Base-by-base conservation (phyloP, 2,797 vertebrate species). In the Trachurus trachurus region DNA sequence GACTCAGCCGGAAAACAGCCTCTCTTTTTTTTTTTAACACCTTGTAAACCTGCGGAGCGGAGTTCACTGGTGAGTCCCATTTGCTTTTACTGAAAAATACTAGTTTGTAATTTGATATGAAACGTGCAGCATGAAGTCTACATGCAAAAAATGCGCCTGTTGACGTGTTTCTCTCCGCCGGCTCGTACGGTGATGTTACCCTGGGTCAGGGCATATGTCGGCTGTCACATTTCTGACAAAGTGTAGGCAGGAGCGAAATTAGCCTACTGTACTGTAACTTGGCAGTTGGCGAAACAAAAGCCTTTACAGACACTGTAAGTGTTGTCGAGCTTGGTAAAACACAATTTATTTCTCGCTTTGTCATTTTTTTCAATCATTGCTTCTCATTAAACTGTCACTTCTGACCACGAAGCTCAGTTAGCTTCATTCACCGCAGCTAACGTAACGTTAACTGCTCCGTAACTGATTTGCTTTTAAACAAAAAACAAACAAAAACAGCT, bases 1-100 rank as follows among this genome's bases (percentile, higher is more conserved):
- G 89, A 94, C 87, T 93, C 89, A 90, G 92, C 88, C 92, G 89
- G 92, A 94, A 94, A 94, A 93, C 69, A 81, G 88, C 66, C 42
- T 69, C 58, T 58, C 34, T 37, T 40, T 31, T 19, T 63, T n/a
- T n/a, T 74, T 89, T 67, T 76, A 80, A 90, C 85, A 90, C 83
- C 78, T 90, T 79, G 68, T 82, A 91, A 26, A 92, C 86, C 89
- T 85, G 85, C 80, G 76, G 83, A 82, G 68, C 57, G 60, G 85
- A 92, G 83, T 90, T 87, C 68, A 89, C 81, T 83, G 94, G 94
- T 95, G 74, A 95, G 94, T 95, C 37, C 37, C 26, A 63, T 71
- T 80, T 72, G 17, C 21, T 69, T 81, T 81, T 53, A 22, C 16
- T 26, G 0, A 39, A 49, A 4, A 26, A 2, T 69, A 15, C 17